phyloP scores from a whole-genome alignment of 2,888 invertebrate species.

The Nemotelus pantherinus region DNA sequence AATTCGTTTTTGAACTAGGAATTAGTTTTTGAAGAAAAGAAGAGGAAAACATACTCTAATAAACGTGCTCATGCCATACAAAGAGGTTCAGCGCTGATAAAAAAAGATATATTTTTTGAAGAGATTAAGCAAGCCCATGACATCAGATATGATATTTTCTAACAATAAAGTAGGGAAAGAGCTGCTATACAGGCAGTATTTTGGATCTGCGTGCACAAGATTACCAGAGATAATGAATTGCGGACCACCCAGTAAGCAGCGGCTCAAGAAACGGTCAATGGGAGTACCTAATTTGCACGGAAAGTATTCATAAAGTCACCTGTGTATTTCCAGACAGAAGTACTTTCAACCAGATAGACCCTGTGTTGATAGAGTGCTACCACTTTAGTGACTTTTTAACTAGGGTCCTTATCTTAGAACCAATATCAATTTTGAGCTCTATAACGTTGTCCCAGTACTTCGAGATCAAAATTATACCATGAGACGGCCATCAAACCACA shows the following conservation, averaged over 20 bases:
- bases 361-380: not conserved
- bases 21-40: no score
- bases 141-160: not conserved
- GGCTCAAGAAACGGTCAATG: not conserved
- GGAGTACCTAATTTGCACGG: conserved; percentile 9
- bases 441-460: not conserved
- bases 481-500: no score
- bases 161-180: no score
- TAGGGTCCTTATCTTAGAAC: not conserved
- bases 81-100: no score
- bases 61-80: no score
- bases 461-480: no score
- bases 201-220: no score
- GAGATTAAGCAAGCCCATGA: no score
- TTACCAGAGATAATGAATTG: not conserved
- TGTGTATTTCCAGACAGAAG: not conserved
- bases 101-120: no score
- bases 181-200: no score
- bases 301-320: not conserved
- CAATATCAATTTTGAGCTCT: not conserved
- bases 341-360: not conserved
- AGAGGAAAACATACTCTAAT: no score
- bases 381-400: not conserved
- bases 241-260: not conserved
- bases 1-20: no score